Evolutionary conservation across 2,797 vertebrate genomes (phyloP), one percentile per base, ranked within the genome.

Genomic region (Danio tinwini): DNA sequence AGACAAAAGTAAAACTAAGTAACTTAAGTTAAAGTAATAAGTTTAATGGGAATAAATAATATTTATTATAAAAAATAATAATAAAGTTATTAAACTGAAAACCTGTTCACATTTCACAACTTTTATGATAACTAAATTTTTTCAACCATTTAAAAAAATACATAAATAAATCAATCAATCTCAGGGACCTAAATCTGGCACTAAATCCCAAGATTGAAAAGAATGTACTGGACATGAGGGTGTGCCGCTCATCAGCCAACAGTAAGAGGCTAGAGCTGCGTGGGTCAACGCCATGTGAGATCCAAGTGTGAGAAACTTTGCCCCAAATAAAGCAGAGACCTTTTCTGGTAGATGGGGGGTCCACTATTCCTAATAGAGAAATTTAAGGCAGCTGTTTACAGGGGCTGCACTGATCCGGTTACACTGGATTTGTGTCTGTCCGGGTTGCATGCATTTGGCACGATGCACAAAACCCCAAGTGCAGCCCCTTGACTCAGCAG

Each of bases 381-480:
- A 67, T 82, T 74, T 56, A 72, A 84, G 70, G 77, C 81, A 85
- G 79, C 82, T 85, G 85, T 84, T 87, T 82, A 87, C 72, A 71
- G 49, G 83, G 75, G 73, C 58, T 61, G 42, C 50, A 58, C 81
- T 37, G 83, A 82, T 87, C 78, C 19, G 63, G 82, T 88, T 88
- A 82, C 85, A 69, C 68, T 45, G 65, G 63, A 83, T 74, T 68
- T 81, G 79, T 80, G 78, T 49, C 77, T 47, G 61, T 73, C 78
- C 68, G 29, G 61, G 76, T 67, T 74, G 58, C 69, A 71, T 81
- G 58, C 80, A 76, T 75, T 76, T 69, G 40, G 58, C 39, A 63
- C 61, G 14, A 59, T 29, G 69, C 61, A 21, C 42, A 86, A 84
- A 81, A 78, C 53, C 40, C 68, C 56, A 75, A 83, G 63, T 63